A percentile compares a stretch with the other conserved stretches of the same genome.
phyloP scores from a whole-genome alignment of 2,888 invertebrate genomes.

The Fabriciana adippe region DNA sequence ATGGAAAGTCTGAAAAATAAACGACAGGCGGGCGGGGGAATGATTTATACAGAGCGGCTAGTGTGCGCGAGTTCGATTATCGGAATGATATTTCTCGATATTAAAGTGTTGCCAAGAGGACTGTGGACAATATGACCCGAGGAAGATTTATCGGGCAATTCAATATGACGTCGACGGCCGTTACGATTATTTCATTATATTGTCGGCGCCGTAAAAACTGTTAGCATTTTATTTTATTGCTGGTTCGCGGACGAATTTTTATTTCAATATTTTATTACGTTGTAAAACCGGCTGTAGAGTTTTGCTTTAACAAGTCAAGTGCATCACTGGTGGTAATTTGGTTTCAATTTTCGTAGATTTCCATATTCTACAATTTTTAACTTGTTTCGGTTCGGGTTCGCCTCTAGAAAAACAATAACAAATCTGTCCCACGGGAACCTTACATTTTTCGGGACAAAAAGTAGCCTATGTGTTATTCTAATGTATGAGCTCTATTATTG shows the following conservation, averaged over 20 bases:
- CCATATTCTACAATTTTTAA: background rate
- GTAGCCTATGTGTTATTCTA: too few relatives aligned
- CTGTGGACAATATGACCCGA: slow-evolving; percentile 81
- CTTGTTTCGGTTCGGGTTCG: too few relatives aligned
- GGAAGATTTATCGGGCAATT: slow-evolving; percentile 81
- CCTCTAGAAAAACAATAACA: too few relatives aligned
- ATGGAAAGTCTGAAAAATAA: slow-evolving; percentile 82
- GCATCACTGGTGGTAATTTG: slow-evolving; percentile 49
- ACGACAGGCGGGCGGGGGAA: slow-evolving; percentile 71
- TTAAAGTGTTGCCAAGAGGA: slow-evolving; percentile 81
- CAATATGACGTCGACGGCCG: slow-evolving; percentile 75
- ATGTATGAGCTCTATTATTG: too few relatives aligned
- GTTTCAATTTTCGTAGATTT: background rate
- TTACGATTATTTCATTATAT: slow-evolving; percentile 83
- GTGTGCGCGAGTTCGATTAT: slow-evolving; percentile 74
- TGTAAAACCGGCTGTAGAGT: slow-evolving; percentile 60
- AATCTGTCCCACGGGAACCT: too few relatives aligned
- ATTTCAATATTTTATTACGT: slow-evolving; percentile 79
- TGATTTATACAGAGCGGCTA: slow-evolving; percentile 77
- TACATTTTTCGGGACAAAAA: too few relatives aligned
- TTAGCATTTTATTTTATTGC: slow-evolving; percentile 80
- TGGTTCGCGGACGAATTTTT: slow-evolving; percentile 70
- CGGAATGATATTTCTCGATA: slow-evolving; percentile 81
- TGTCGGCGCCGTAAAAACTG: slow-evolving; percentile 80
- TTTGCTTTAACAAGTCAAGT: slow-evolving; percentile 55